Evolutionary conservation across 2,888 invertebrate genomes (phyloP).

Genomic region (Drosophila stalkeri): DNA sequence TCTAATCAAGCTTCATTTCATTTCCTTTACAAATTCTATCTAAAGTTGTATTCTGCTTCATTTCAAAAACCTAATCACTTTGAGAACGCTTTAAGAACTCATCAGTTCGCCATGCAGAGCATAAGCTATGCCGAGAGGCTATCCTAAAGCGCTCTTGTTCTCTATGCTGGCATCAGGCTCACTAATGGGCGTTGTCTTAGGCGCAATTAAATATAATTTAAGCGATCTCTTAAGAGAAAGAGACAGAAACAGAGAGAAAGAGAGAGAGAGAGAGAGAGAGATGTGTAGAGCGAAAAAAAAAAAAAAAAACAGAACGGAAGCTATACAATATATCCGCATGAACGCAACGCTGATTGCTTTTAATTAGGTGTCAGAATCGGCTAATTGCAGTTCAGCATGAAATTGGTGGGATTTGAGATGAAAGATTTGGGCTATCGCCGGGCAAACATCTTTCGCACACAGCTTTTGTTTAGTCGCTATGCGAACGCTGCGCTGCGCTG

Average conservation of each 20-base stretch:
- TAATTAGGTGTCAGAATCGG: constrained; percentile 65
- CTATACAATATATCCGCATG: constrained; percentile 63
- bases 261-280: neutral
- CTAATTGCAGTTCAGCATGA: constrained; percentile 32
- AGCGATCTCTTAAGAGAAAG: constrained; percentile 4
- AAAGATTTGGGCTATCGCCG: constrained; percentile 32
- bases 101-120: neutral
- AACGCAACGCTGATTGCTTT: constrained; percentile 57
- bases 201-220: constrained; percentile 60
- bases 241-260: neutral
- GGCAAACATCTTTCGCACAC: constrained; percentile 21
- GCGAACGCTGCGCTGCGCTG: neutral
- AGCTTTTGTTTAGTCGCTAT: constrained; percentile 33
- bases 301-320: constrained; percentile 65
- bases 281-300: no score
- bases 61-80: neutral
- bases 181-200: constrained; percentile 33
- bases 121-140: neutral
- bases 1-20: neutral
- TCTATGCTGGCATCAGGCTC: constrained; percentile 5
- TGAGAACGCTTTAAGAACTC: neutral
- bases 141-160: neutral
- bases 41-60: neutral
- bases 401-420: constrained; percentile 32
- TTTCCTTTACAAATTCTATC: neutral